Evolutionary conservation across 2,113 vertebrate genomes (phyloP).

Genomic region (Pampusana beccarii): DNA sequence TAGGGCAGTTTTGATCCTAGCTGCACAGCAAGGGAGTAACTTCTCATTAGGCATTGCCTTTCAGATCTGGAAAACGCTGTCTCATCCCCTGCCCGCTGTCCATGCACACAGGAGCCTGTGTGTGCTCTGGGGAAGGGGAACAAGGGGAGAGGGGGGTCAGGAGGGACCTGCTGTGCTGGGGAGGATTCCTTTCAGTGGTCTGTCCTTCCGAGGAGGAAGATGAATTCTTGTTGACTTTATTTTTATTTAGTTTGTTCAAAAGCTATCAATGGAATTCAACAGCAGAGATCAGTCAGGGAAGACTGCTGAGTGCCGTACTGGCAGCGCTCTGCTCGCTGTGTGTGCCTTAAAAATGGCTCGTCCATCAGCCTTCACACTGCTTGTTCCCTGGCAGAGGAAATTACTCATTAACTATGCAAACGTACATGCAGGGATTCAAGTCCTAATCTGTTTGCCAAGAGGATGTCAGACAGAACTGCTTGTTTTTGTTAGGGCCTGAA

Average conservation of each 20-base stretch:
- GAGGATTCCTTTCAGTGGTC: neutral
- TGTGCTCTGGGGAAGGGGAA: neutral
- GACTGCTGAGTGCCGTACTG: neutral
- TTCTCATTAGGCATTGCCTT: neutral
- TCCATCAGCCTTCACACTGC: neutral
- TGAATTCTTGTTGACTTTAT: neutral
- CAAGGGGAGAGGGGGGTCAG: accelerated
- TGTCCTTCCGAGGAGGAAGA: neutral
- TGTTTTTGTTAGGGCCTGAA: neutral
- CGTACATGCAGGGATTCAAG: neutral
- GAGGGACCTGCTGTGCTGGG: neutral
- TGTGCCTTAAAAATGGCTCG: neutral
- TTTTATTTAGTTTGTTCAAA: slow-evolving; percentile 1
- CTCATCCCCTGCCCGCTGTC: neutral
- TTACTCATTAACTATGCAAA: slow-evolving; percentile 23
- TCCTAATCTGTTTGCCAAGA: neutral
- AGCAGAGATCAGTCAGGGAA: neutral
- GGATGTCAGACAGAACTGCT: slow-evolving; percentile 13
- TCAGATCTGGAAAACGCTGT: slow-evolving; percentile 29
- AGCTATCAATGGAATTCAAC: neutral
- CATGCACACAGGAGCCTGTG: accelerated
- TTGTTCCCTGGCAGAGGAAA: neutral
- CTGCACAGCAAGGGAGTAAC: neutral
- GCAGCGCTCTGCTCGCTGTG: accelerated
- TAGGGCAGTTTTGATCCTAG: neutral